phyloP scores from a whole-genome alignment of 2,888 invertebrate species.

The Lottia scabra region DNA sequence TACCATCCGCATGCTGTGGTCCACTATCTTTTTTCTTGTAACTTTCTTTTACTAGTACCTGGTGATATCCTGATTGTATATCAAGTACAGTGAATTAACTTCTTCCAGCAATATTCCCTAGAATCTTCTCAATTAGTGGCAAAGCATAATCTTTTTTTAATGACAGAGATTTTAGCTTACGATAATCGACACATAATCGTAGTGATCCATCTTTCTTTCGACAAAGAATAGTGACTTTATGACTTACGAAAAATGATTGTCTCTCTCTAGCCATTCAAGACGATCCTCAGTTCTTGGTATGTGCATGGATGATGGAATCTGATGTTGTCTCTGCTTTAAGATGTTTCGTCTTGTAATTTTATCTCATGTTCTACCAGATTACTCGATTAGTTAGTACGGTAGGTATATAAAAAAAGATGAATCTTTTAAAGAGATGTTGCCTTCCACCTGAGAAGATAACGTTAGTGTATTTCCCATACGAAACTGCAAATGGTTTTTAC shows the following conservation, averaged over 20 bases:
- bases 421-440: too few species aligned
- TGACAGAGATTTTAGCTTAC: constrained; percentile 28
- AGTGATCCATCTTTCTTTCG: constrained; percentile 30
- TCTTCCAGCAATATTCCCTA: constrained; percentile 26
- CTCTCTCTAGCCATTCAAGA: constrained; percentile 28
- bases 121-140: constrained; percentile 33
- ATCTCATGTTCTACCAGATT: constrained; percentile 22
- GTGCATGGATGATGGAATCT: constrained; percentile 35
- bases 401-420: too few species aligned
- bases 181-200: constrained; percentile 32
- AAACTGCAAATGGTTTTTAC: too few species aligned
- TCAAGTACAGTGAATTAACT: constrained; percentile 26
- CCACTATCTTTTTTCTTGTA: constrained; percentile 26
- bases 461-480: too few species aligned
- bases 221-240: constrained; percentile 27
- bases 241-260: constrained; percentile 32
- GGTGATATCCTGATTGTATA: constrained; percentile 27
- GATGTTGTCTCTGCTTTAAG: constrained; percentile 30
- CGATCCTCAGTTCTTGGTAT: constrained; percentile 33
- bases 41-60: constrained; percentile 28
- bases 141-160: constrained; percentile 33
- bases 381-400: too few species aligned
- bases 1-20: constrained; percentile 34
- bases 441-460: too few species aligned
- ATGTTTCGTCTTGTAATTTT: constrained; percentile 22